Evolutionary conservation across 2,797 vertebrate genomes (phyloP).

Genomic region (Ctenopoma multispine): DNA sequence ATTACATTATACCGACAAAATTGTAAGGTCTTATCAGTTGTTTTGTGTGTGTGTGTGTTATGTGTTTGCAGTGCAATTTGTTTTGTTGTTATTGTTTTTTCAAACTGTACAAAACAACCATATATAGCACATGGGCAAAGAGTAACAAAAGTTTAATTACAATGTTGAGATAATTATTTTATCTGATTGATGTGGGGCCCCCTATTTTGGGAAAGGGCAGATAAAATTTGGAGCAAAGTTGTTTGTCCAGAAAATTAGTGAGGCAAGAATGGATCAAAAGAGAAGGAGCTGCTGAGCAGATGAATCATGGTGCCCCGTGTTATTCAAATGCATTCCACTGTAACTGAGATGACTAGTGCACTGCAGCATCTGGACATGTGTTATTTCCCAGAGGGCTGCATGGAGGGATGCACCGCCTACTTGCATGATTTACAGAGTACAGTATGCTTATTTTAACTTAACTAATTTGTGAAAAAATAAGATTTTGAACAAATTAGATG

Average conservation of each 20-base stretch:
- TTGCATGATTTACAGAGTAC: neutral
- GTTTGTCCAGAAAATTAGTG: slow-evolving; percentile 40
- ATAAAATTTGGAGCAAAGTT: slow-evolving; percentile 22
- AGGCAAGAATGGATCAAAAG: slow-evolving; percentile 17
- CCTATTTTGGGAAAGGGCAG: slow-evolving; percentile 21
- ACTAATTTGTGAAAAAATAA: neutral
- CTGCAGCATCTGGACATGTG: slow-evolving; percentile 22
- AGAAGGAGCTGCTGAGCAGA: slow-evolving; percentile 23
- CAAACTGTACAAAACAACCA: slow-evolving; percentile 25
- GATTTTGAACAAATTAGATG: neutral
- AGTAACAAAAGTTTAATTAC: slow-evolving; percentile 46
- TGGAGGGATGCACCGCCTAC: neutral
- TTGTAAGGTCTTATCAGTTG: neutral
- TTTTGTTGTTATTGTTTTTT: neutral
- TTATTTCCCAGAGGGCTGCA: neutral
- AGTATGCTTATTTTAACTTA: neutral
- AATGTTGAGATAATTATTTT: slow-evolving; percentile 28
- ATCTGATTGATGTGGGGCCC: slow-evolving; percentile 39
- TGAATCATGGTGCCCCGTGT: slow-evolving; percentile 13
- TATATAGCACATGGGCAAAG: slow-evolving; percentile 8
- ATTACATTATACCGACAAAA: neutral
- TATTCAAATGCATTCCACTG: slow-evolving; percentile 1
- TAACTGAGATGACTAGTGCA: neutral
- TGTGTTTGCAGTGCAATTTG: neutral
- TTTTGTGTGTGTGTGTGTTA: neutral